These are phyloP conservation scores for Dipus sagitta DNA, from an alignment of 2,797 vertebrate genomes.

Conservation along the genomic window DNA sequence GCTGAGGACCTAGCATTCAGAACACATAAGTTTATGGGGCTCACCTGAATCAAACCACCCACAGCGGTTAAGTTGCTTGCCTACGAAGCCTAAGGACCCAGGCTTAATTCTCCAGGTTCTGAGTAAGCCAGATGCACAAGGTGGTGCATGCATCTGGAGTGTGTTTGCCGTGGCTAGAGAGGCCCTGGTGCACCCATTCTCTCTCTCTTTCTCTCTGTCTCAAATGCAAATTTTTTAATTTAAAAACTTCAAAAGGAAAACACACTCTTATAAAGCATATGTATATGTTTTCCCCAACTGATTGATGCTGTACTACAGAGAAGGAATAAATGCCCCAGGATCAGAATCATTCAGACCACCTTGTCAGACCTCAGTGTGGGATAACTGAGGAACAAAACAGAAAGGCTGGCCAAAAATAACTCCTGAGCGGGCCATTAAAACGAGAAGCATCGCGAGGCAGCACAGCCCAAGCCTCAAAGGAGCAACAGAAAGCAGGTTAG, in stretches of 20 bases:
- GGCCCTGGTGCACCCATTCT: too few relatives aligned
- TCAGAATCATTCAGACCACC: not conserved
- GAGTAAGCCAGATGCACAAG: too few relatives aligned
- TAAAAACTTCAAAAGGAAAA: not conserved
- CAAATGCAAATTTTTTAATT: too few relatives aligned
- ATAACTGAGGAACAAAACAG: not conserved
- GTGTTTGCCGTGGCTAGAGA: too few relatives aligned
- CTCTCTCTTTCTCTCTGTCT: too few relatives aligned
- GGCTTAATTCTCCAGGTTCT: too few relatives aligned
- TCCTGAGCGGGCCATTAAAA: not conserved
- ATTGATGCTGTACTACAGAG: not conserved
- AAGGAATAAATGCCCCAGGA: not conserved
- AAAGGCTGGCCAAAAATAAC: not conserved
- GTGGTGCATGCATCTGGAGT: too few relatives aligned
- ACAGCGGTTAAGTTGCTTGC: too few relatives aligned
- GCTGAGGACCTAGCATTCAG: too few relatives aligned
- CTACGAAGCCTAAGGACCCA: too few relatives aligned
- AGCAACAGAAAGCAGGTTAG: not conserved
- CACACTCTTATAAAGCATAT: fast-evolving
- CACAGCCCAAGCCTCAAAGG: not conserved
- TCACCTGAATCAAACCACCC: too few relatives aligned
- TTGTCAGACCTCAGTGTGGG: not conserved
- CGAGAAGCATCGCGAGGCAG: fast-evolving
- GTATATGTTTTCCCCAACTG: not conserved
- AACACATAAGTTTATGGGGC: too few relatives aligned